phyloP scores from a whole-genome alignment of 1,140 invertebrate species.

The Drosophila murphyi region DNA sequence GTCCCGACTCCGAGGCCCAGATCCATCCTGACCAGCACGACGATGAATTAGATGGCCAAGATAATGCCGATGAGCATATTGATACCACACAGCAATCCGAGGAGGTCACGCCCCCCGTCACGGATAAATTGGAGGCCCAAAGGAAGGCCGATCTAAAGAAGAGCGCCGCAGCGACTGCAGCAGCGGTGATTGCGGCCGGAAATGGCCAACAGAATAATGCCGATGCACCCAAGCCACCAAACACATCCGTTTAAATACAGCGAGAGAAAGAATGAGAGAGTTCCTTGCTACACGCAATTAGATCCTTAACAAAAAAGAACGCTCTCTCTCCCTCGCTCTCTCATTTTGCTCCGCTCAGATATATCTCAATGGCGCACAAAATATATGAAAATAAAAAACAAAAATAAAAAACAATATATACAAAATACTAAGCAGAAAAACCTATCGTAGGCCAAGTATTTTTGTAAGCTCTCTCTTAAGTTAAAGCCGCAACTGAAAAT shows the following conservation, averaged over 20 bases:
- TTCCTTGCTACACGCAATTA: slow-evolving; percentile 54
- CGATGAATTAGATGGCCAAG: slow-evolving; percentile 78
- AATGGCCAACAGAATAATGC: slow-evolving; percentile 65
- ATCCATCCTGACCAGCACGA: slow-evolving; percentile 80
- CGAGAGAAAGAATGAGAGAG: background rate
- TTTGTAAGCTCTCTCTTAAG: slow-evolving; percentile 62
- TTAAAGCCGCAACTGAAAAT: slow-evolving; percentile 19
- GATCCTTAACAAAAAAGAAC: slow-evolving; percentile 14
- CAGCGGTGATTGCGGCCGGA: slow-evolving; percentile 70
- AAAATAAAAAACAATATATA: slow-evolving; percentile 16
- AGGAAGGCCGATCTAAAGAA: slow-evolving; percentile 81
- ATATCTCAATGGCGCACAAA: slow-evolving; percentile 65
- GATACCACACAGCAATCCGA: slow-evolving; percentile 82
- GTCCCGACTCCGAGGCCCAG: slow-evolving; percentile 84
- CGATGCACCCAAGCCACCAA: slow-evolving; percentile 75
- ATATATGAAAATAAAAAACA: background rate
- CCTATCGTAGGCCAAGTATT: slow-evolving; percentile 68
- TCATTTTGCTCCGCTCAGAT: slow-evolving; percentile 11
- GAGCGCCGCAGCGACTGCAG: slow-evolving; percentile 63
- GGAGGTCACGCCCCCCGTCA: slow-evolving; percentile 82
- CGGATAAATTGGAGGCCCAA: slow-evolving; percentile 79
- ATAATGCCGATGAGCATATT: slow-evolving; percentile 80
- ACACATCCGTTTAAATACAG: slow-evolving; percentile 75
- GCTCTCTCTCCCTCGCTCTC: slow-evolving; percentile 18
- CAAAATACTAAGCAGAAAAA: slow-evolving; percentile 25